Evolutionary conservation across 2,113 vertebrate species (phyloP).

Genomic region (Melanocharis versteri): DNA sequence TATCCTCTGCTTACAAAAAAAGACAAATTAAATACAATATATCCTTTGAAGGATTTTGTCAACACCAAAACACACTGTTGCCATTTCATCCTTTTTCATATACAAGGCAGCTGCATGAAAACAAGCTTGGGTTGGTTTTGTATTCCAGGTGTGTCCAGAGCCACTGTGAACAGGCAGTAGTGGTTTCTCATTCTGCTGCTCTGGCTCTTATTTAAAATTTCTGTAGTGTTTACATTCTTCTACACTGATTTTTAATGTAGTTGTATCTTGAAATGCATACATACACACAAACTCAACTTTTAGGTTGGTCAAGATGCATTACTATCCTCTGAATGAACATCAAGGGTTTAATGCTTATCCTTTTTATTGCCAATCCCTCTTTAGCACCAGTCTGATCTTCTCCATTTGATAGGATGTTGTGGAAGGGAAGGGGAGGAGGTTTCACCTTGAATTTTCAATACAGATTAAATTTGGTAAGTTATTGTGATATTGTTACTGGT

Average conservation of each 20-base stretch:
- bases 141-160: not conserved
- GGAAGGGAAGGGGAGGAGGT: fast-evolving
- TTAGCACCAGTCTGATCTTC: not conserved
- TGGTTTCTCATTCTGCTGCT: not conserved
- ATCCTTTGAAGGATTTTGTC: not conserved
- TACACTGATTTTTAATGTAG: not conserved
- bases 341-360: not conserved
- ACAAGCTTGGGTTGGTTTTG: not conserved
- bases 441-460: not conserved
- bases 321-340: not conserved
- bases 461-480: not conserved
- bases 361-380: not conserved
- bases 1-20: not conserved
- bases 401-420: not conserved
- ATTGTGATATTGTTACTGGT: not conserved
- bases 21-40: not conserved
- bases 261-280: not conserved
- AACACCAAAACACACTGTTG: not conserved
- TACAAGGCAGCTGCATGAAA: not conserved
- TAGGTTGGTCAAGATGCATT: not conserved
- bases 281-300: not conserved
- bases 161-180: not conserved
- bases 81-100: not conserved
- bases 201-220: not conserved
- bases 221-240: not conserved